Conservation (phyloP, 2,797 vertebrate species). For the Picus viridis region DNA sequence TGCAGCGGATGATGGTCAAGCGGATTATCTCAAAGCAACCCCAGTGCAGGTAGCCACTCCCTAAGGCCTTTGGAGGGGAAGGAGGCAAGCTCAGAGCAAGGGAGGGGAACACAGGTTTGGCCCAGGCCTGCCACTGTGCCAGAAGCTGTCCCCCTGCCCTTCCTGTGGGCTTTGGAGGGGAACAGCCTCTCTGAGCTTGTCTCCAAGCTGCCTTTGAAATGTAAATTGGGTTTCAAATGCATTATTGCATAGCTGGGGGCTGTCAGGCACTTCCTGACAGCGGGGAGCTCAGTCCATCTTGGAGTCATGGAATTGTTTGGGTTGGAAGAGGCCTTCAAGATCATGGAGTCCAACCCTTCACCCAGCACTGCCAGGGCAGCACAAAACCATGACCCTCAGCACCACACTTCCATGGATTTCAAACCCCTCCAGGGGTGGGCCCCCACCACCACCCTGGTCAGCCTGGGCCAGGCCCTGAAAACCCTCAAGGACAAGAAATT, state of each 20-base stretch:
- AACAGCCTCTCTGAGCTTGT: no score
- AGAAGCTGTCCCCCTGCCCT: neutral
- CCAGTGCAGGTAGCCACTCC: constrained; percentile 93
- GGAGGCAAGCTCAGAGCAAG: neutral
- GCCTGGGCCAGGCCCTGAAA: neutral
- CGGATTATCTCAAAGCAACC: constrained; percentile 98
- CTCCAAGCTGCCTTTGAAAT: neutral
- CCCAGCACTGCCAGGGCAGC: neutral
- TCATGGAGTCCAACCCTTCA: neutral
- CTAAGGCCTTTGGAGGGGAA: constrained; percentile 82
- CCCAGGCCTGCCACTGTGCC: rapidly evolving
- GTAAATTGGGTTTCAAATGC: rapidly evolving
- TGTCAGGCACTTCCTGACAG: neutral
- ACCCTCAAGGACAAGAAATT: no score
- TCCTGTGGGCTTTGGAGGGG: rapidly evolving
- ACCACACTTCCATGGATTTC: neutral
- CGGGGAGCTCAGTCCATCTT: neutral
- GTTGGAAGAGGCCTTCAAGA: neutral
- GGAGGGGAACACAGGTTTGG: neutral
- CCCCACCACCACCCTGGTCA: neutral
- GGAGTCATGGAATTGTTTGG: neutral
- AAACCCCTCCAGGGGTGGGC: neutral
- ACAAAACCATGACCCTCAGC: neutral
- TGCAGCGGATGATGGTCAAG: constrained; percentile 87
- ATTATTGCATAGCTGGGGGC: neutral